Percentiles rank a stretch among this genome's conserved stretches.
phyloP scores from a whole-genome alignment of 2,113 vertebrate species.

The Boleophthalmus pectinirostris region DNA sequence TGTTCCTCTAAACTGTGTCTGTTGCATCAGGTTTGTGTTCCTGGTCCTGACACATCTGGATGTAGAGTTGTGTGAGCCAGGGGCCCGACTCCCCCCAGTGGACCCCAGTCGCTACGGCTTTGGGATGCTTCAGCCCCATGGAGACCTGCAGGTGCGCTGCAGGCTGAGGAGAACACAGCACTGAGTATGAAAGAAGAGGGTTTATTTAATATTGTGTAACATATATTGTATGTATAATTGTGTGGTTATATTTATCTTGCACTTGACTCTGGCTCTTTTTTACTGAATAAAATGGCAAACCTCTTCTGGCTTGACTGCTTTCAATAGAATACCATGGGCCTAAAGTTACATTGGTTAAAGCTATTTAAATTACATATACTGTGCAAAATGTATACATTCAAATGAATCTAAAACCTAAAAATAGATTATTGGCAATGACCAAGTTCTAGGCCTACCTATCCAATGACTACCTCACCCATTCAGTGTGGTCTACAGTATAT shows the following conservation, averaged over 20 bases:
- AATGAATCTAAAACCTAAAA: neutral
- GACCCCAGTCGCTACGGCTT: slow-evolving; percentile 79
- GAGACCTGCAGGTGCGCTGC: slow-evolving; percentile 73
- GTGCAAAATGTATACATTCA: neutral
- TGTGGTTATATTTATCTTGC: neutral
- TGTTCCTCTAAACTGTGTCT: neutral
- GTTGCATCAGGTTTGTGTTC: slow-evolving; percentile 75
- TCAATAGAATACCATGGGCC: too few species aligned
- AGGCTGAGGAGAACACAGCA: slow-evolving; percentile 47
- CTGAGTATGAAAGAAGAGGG: neutral
- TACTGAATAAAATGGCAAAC: neutral
- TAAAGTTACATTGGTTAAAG: neutral
- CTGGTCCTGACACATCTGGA: slow-evolving; percentile 77
- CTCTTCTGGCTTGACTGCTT: neutral
- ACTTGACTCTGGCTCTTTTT: neutral
- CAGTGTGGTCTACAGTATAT: neutral
- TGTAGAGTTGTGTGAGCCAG: slow-evolving; percentile 69
- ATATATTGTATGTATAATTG: neutral
- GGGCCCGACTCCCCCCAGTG: slow-evolving; percentile 67
- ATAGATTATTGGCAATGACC: neutral
- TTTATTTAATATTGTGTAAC: neutral
- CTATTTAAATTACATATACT: too few species aligned
- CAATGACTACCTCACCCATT: neutral
- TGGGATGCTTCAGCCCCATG: slow-evolving; percentile 80
- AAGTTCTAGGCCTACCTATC: neutral